phyloP scores from a whole-genome alignment of 1,140 invertebrate genomes.

The Meteorus sp. region DNA sequence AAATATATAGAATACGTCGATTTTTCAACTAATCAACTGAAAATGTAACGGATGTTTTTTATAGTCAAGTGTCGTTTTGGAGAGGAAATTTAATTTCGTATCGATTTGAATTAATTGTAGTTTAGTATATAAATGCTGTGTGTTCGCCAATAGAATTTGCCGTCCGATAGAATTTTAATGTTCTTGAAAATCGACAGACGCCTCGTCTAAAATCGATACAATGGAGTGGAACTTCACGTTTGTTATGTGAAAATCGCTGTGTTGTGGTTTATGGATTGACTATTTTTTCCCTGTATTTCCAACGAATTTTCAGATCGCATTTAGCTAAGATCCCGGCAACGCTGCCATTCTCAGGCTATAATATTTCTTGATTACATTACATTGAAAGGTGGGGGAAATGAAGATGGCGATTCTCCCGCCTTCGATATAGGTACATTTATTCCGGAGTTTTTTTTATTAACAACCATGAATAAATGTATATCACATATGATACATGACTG shows the following conservation, averaged over 20 bases:
- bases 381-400: constrained; percentile 13
- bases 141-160: too few relatives aligned
- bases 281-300: not conserved
- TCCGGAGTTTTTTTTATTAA: not conserved
- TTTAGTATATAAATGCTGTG: not conserved
- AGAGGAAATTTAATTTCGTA: not conserved
- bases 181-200: constrained; percentile 19
- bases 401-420: constrained; percentile 22
- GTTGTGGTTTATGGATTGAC: too few relatives aligned
- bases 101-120: not conserved
- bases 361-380: constrained; percentile 20
- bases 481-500: too few relatives aligned
- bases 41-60: not conserved
- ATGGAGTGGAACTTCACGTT: not conserved
- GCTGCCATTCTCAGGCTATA: constrained; percentile 15
- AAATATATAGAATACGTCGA: not conserved
- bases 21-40: not conserved
- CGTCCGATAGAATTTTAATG: not conserved
- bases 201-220: constrained; percentile 22
- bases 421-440: constrained; percentile 13
- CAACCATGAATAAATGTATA: too few relatives aligned
- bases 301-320: constrained; percentile 6
- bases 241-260: not conserved
- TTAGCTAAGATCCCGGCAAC: not conserved
- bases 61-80: not conserved